Evolutionary conservation across 2,888 invertebrate species (phyloP), one percentile per base, ranked within the genome.

Genomic region (Stenurella melanura): DNA sequence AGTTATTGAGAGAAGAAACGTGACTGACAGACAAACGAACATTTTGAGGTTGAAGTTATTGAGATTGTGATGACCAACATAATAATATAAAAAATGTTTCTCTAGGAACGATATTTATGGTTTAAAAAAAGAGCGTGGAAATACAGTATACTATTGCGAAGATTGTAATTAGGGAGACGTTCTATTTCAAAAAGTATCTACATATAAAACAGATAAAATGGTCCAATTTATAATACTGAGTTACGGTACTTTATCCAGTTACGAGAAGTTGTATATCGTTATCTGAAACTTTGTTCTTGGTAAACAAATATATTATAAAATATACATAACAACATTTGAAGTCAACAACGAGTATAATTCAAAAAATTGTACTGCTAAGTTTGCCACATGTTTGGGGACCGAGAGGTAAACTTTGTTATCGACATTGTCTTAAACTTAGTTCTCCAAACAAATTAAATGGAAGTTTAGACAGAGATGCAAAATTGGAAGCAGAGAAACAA

Each of bases 291-390:
- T 67, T 54, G 18, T 50, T n/a, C 50, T 10, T 15, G 21, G 50
- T 67, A 67, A 67, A 67, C 54, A 67, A 67, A 56, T 67, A 67
- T 26, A 54, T 67, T 67, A 26, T 50, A 56, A 64, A 67, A 54
- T 15, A 38, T n/a, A 67, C 54, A 19, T 67, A 67, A 67, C 21
- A 54, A 26, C 18, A 18, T 67, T 67, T 18, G 67, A 54, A 54
- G 67, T 26, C 26, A 67, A 67, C 26, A 67, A 67, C 67, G 54
- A 67, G 67, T 11, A 67, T 56, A 67, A 67, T 54, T 56, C 56
- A 19, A 56, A 54, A 38, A 67, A 67, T 21, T 67, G 56, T 38
- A 26, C 19, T 10, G 54, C 21, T 21, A 54, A 67, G 30, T 67
- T 67, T 56, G 54, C 67, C 18, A 50, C 50, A 58, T 50, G 42